Evolutionary conservation across 2,888 invertebrate genomes (phyloP), one percentile per base, ranked within the genome.

Genomic region (Cylloceria caligata): DNA sequence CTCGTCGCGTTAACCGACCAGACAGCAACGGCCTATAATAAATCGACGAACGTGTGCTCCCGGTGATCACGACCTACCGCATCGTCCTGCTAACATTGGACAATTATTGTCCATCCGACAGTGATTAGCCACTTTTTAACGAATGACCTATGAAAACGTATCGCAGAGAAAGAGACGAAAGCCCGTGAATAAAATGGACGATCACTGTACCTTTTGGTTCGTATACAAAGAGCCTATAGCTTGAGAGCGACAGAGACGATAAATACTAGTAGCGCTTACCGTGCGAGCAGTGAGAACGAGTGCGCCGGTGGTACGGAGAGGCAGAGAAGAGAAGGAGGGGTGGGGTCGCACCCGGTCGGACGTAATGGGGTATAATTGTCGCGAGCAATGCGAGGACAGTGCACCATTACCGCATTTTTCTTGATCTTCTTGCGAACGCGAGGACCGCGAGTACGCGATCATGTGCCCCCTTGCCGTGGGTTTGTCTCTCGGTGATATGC

Each of bases 351-450:
- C 83, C 80, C 87, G 86, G 86, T 85, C 86, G 89, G 89, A 86
- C 86, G 88, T 92, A 92, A 92, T 92, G 91, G 92, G 91, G 91
- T 92, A 92, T 92, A 92, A 92, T 92, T 92, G 92, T 92, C 91
- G 88, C 88, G 76, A 92, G 92, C 89, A 92, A 92, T 92, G 92
- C 92, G 92, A 92, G 91, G 92, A 91, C 91, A 90, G 90, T 89
- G 90, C 90, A 88, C 92, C 92, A 92, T 92, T 92, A 92, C 89
- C 89, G 92, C 92, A 92, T 92, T 91, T 92, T 92, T 81, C 78
- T 80, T 69, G 86, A 87, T 87, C 88, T 91, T 91, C 88, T 90
- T 89, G 88, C 67, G 80, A 57, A 80, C 81, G 75, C 80, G 86
- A 83, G 71, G 83, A 73, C 72, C 81, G 82, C 83, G 80, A 71